These are phyloP conservation scores for Chymomyza amoena DNA, from an alignment of 2,888 invertebrate genomes.

Conservation along the genomic window DNA sequence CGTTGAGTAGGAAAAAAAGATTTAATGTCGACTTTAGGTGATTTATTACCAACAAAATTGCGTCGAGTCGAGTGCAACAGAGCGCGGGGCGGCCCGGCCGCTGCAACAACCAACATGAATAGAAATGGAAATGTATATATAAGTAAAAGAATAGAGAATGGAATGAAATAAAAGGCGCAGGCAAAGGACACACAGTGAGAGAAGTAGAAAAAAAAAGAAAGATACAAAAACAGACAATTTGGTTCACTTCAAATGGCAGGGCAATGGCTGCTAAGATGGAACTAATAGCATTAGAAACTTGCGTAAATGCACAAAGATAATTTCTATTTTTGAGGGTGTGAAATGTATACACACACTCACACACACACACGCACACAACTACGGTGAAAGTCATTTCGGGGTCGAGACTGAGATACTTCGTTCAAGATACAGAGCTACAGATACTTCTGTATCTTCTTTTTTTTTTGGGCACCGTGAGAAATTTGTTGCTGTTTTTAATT, in stretches of 20 bases:
- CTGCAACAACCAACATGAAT: slow-evolving; percentile 45
- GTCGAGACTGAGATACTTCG: slow-evolving; percentile 34
- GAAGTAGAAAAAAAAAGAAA: not conserved
- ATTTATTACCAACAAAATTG: slow-evolving; percentile 78
- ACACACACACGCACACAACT: slow-evolving; percentile 13
- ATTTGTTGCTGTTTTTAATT: slow-evolving; percentile 70
- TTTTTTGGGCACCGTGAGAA: slow-evolving; percentile 55
- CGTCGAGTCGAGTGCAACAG: slow-evolving; percentile 71
- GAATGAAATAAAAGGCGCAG: slow-evolving; percentile 50
- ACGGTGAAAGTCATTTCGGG: slow-evolving; percentile 68
- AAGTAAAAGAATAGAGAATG: slow-evolving; percentile 50
- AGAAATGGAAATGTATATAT: slow-evolving; percentile 51
- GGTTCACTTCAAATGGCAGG: slow-evolving; percentile 67
- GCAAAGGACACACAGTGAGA: slow-evolving; percentile 55
- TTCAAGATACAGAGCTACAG: slow-evolving; percentile 34
- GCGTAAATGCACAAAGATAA: slow-evolving; percentile 72
- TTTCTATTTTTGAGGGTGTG: slow-evolving; percentile 74
- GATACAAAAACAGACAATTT: slow-evolving; percentile 57
- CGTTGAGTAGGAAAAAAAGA: slow-evolving; percentile 55
- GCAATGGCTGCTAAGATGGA: slow-evolving; percentile 60
- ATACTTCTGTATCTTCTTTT: slow-evolving; percentile 10
- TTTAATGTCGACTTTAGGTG: slow-evolving; percentile 78
- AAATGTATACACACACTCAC: slow-evolving; percentile 55
- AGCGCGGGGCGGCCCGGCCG: slow-evolving; percentile 33
- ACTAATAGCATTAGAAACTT: slow-evolving; percentile 74